Conservation (phyloP, 2,797 vertebrate genomes). For the Typhlichthys subterraneus region DNA sequence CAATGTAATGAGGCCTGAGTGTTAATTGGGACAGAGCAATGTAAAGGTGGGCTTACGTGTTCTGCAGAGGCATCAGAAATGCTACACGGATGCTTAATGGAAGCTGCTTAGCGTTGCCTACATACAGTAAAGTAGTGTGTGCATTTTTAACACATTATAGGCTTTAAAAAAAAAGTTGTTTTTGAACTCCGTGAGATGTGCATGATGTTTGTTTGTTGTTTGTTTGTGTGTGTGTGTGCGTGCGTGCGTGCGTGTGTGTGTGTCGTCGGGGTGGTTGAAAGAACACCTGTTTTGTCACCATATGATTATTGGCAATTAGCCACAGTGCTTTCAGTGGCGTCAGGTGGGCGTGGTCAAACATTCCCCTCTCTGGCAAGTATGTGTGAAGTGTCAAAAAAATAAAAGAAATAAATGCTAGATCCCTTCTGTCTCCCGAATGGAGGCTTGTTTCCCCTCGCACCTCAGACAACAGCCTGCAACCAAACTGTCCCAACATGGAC, state of each 20-base stretch:
- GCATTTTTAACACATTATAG: too few relatives aligned
- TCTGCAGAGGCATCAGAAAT: constrained; percentile 6
- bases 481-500: constrained; percentile 14
- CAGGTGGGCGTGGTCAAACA: constrained; percentile 45
- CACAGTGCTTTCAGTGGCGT: constrained; percentile 51
- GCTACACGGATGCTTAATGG: neutral
- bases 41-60: neutral
- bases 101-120: too few relatives aligned
- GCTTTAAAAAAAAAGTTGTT: too few relatives aligned
- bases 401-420: constrained; percentile 31
- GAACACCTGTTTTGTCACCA: constrained; percentile 76
- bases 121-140: too few relatives aligned
- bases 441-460: constrained; percentile 14
- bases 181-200: too few relatives aligned
- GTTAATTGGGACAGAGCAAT: constrained; percentile 72
- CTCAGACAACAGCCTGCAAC: constrained; percentile 17
- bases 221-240: constrained; percentile 5
- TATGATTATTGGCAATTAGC: constrained; percentile 76
- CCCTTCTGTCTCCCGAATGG: constrained; percentile 14
- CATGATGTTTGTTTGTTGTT: neutral
- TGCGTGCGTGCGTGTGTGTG: constrained; percentile 6
- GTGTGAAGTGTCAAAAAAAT: constrained; percentile 33
- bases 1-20: constrained; percentile 73
- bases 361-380: constrained; percentile 65
- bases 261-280: constrained; percentile 26